Conservation (phyloP, 1,140 invertebrate species). For the Brachionus paranguensis region DNA sequence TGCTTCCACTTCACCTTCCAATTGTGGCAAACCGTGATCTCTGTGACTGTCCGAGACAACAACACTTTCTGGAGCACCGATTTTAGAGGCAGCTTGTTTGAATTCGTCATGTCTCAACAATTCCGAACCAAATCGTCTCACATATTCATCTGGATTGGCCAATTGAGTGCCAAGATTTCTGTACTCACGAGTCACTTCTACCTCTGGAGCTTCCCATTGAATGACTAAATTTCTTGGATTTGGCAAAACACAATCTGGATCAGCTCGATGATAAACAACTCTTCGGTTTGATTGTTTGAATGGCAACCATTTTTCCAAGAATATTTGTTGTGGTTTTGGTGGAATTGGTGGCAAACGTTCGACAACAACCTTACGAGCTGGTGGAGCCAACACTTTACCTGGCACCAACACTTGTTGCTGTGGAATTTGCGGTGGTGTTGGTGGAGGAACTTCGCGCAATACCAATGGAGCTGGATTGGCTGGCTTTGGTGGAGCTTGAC, state of each 20-base stretch:
- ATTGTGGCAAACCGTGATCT: not conserved
- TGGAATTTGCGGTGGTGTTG: not conserved
- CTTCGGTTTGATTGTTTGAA: slow-evolving; percentile 16
- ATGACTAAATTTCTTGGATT: slow-evolving; percentile 38
- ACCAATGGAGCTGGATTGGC: slow-evolving; percentile 7
- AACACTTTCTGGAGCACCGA: slow-evolving; percentile 5
- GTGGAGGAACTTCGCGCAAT: slow-evolving; percentile 22
- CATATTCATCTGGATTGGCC: slow-evolving; percentile 34
- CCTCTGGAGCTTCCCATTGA: slow-evolving; percentile 37
- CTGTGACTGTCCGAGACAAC: not conserved
- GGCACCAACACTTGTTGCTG: not conserved
- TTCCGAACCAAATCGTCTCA: not conserved
- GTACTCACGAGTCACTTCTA: slow-evolving; percentile 26
- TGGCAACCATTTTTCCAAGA: slow-evolving; percentile 33
- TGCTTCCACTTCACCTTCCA: slow-evolving; percentile 13
- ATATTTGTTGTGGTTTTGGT: slow-evolving; percentile 20
- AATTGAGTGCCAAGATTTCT: slow-evolving; percentile 24
- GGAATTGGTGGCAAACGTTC: slow-evolving; percentile 34
- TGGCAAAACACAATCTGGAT: slow-evolving; percentile 2
- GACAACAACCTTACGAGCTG: slow-evolving; percentile 28
- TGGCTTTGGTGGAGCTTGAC: slow-evolving; percentile 24
- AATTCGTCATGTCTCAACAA: slow-evolving; percentile 27
- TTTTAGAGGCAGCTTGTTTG: not conserved
- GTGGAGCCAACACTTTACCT: slow-evolving; percentile 29
- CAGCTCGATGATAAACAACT: slow-evolving; percentile 14